Evolutionary conservation across 2,113 vertebrate genomes (phyloP), one percentile per base, ranked within the genome.

Genomic region (Calyptomena viridis): DNA sequence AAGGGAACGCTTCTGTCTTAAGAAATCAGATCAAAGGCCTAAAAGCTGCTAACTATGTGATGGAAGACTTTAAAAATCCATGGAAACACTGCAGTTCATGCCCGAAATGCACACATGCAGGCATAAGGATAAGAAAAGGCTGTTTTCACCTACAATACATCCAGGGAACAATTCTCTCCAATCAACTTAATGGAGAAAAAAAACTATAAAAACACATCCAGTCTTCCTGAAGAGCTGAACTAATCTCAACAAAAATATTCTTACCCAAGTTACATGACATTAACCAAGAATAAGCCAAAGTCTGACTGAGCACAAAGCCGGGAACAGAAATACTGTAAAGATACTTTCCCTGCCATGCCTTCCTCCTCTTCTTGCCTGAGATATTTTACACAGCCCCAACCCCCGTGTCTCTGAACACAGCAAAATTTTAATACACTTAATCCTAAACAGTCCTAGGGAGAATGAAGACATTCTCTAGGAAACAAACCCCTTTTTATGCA

Each of bases 1-100:
- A 58, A 90, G 80, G 68, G 73, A 90, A 62, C 0, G 1, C 90
- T 93, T 94, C 95, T 90, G 92, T 92, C 93, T 84, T 35, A 68
- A 0, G 2, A 68, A 90, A 94, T 72, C 85, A 80, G 87, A 93
- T 94, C 94, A 95, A 96, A 95, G 90, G 56, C 69, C 75, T 84
- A 58, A 50, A 92, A 93, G 83, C 89, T 95, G 89, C 86, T 94
- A 96, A 94, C 94, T 86, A 67, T 60, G 93, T 10, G 2, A 96
- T n/a, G 24, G 55, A 78, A 92, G 73, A 95, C 91, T 90, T 89
- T 30, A 89, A 94, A 95, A 96, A 95, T 69, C 92, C 90, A 84
- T 20, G 58, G 83, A 84, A 95, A 94, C 85, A 75, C 35, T 4
- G 27, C 69, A 87, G 76, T 53, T 93, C 83, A 88, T 31, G 63